These are phyloP conservation scores for Pogonus chalceus DNA, from an alignment of 1,140 invertebrate species.

Conservation along the genomic window DNA sequence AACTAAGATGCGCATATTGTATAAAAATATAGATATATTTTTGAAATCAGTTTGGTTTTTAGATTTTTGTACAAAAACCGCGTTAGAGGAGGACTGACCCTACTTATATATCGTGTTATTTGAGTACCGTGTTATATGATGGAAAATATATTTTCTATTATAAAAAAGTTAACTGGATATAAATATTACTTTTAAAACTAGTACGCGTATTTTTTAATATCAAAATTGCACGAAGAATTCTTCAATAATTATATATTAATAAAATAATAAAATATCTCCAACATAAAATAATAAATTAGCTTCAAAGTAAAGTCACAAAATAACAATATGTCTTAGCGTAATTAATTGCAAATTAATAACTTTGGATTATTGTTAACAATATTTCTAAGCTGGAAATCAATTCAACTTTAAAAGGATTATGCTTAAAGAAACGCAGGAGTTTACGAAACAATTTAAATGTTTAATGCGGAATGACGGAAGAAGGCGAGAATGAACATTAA, in stretches of 20 bases:
- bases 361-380: not conserved
- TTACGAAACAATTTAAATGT: not conserved
- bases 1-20: no score
- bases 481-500: not conserved
- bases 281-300: not conserved
- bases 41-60: no score
- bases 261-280: not conserved
- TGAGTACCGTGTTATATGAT: no score
- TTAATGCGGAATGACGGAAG: not conserved
- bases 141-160: no score
- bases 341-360: no score
- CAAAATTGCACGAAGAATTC: not conserved
- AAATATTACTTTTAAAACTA: not conserved
- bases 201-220: not conserved
- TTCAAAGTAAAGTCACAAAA: not conserved
- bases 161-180: no score
- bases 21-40: no score
- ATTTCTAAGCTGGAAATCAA: not conserved
- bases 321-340: no score
- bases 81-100: no score
- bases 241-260: not conserved
- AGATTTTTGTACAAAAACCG: no score
- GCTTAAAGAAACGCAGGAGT: not conserved
- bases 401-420: not conserved
- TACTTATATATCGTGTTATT: no score